Evolutionary conservation across 2,888 invertebrate species (phyloP), one percentile per base, ranked within the genome.

Genomic region (Zygogramma bicolorata): DNA sequence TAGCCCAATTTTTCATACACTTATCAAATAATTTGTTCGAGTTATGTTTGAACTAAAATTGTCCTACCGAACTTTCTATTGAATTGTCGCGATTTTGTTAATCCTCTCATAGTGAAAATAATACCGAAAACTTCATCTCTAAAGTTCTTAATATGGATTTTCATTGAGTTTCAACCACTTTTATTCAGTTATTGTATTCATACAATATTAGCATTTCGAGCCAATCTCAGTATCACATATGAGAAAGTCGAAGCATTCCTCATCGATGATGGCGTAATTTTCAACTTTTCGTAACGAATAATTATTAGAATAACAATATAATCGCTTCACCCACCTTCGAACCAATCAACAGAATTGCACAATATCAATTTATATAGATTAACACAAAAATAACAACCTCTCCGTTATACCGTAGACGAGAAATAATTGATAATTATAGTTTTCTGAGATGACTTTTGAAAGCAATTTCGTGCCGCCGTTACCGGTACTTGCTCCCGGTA

Each of bases 381-480:
- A 53, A 25, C 53, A 53, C 25, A 53, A 53, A 25, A 46, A 46
- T 46, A 18, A 53, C 22, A 13, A n/a, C 53, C 53, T 53, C 25
- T 53, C n/a, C 53, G 53, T 10, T 53, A 53, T 53, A n/a, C 22
- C 2, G 27, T 27, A 53, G 53, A 53, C 27, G 27, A 27, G 53
- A n/a, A 53, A 53, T 53, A 53, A 25, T 25, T 53, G 53, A 53
- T 53, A 25, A 53, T 53, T 53, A 53, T n/a, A 53, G 53, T 27
- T 27, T 13, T 53, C 27, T 53, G 1, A 25, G 25, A 53, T 53
- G 13, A 53, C 25, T 53, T 53, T 53, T n/a, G 25, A 53, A 27
- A 25, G 53, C 53, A 53, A 53, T 53, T 53, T 53, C 25, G 25
- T 53, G 53, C 53, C 22, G 53, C 53, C 22, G 53, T 53, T 53